Evolutionary conservation across 2,888 invertebrate genomes (phyloP), one percentile per base, ranked within the genome.

Genomic region (Athetis lepigone): DNA sequence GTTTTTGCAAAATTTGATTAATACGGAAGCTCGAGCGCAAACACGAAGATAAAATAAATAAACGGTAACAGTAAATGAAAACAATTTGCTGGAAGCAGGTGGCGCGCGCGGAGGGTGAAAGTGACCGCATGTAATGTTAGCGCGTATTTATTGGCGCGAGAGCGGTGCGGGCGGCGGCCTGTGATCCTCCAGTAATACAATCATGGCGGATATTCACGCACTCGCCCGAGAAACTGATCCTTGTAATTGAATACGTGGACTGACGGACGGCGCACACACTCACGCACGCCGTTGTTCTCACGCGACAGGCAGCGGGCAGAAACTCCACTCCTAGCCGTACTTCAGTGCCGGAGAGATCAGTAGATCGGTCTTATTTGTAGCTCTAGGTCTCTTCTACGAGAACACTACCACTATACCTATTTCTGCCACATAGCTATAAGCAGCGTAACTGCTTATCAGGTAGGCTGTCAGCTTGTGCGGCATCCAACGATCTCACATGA

Each of bases 221-320:
- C 67, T 61, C 57, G 27, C 29, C 61, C 57, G 58, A 42, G 40
- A 55, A 59, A 21, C 45, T 65, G 67, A 67, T 58, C 51, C 58
- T 21, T 42, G 72, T 67, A 72, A 72, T 67, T 55, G 61, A 64
- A 67, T 62, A 58, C 55, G 61, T 40, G 61, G 25, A 42, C 49
- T 46, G 40, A 55, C 40, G 55, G 46, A 43, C 39, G 45, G 50
- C 50, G 23, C 51, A 37, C 45, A 51, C 50, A 50, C 40, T 50
- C 29, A 51, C 50, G 21, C 16, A 25, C 45, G 58, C 29, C 40
- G 19, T 21, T 19, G 21, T 16, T 21, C 18, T 25, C 21, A 50
- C 37, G 37, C 19, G 9, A 16, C 27, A 18, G 4, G 1, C 16
- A 8, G 2, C 23, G 1, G 1, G 2, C 52, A 52, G 67, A 47